These are phyloP conservation scores for Lophotriccus pileatus DNA, from an alignment of 2,797 vertebrate genomes.

Conservation along the genomic window DNA sequence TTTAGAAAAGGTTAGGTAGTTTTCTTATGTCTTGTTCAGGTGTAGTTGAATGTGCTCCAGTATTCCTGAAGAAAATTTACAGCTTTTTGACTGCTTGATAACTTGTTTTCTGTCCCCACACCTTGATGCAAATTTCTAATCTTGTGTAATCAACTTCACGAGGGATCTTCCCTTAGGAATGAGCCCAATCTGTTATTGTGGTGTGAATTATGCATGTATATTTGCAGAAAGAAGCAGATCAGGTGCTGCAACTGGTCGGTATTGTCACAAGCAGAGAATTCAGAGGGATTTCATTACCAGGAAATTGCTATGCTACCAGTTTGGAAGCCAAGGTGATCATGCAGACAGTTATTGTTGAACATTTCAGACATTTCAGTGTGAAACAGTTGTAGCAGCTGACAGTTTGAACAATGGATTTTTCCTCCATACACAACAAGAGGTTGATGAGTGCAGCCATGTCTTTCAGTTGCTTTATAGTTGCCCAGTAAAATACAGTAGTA, in stretches of 20 bases:
- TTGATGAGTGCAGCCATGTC: background rate
- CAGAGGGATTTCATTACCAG: background rate
- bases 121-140: background rate
- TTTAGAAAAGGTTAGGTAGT: background rate
- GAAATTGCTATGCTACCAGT: background rate
- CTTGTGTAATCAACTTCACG: background rate
- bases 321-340: background rate
- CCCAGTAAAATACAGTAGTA: background rate
- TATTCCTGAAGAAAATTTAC: background rate
- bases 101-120: background rate
- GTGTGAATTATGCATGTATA: fast-evolving
- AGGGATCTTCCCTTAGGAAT: background rate
- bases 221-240: background rate
- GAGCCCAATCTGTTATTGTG: background rate
- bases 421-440: background rate
- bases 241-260: background rate
- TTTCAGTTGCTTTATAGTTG: background rate
- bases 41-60: background rate
- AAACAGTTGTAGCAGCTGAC: background rate
- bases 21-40: background rate
- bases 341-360: background rate
- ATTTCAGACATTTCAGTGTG: background rate
- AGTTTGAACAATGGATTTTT: background rate
- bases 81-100: background rate
- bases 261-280: background rate